Conservation (phyloP, 2,888 invertebrate species). For the Drosophila nigricruria region DNA sequence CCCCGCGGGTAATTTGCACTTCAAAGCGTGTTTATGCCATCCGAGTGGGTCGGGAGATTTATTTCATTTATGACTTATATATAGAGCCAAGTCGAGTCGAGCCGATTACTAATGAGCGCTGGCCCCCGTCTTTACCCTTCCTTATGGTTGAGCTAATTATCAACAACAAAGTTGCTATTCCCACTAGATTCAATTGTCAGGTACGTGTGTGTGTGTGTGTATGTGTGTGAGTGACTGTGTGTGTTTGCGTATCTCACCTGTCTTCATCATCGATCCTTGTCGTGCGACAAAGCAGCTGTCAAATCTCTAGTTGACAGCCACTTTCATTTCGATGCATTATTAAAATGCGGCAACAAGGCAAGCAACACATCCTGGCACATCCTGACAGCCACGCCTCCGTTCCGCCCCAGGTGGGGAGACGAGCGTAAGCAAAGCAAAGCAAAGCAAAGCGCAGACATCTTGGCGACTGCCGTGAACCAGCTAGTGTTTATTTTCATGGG, state of each 20-base stretch:
- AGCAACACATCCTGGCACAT: slow-evolving; percentile 69
- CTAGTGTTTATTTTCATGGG: slow-evolving; percentile 78
- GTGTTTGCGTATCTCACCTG: not conserved
- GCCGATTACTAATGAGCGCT: slow-evolving; percentile 1
- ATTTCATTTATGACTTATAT: slow-evolving; percentile 74
- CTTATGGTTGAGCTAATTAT: slow-evolving; percentile 5
- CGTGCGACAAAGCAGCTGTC: slow-evolving; percentile 78
- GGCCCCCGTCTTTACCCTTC: not conserved
- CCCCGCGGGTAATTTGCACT: slow-evolving; percentile 80
- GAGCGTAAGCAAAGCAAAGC: slow-evolving; percentile 36
- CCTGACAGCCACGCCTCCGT: slow-evolving; percentile 21
- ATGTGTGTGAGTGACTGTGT: not conserved
- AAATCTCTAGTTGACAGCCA: slow-evolving; percentile 80
- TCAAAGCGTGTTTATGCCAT: slow-evolving; percentile 77
- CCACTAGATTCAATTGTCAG: slow-evolving; percentile 3
- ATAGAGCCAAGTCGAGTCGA: not conserved
- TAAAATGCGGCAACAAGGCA: slow-evolving; percentile 75
- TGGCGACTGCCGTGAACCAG: slow-evolving; percentile 70
- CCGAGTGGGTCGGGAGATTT: slow-evolving; percentile 78
- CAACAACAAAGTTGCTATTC: slow-evolving; percentile 3
- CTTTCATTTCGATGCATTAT: slow-evolving; percentile 81
- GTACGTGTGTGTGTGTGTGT: not conserved
- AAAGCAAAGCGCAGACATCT: slow-evolving; percentile 69
- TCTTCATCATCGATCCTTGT: slow-evolving; percentile 72
- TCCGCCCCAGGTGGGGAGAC: slow-evolving; percentile 55